phyloP scores from a whole-genome alignment of 2,797 vertebrate genomes.

The Selene dorsalis region DNA sequence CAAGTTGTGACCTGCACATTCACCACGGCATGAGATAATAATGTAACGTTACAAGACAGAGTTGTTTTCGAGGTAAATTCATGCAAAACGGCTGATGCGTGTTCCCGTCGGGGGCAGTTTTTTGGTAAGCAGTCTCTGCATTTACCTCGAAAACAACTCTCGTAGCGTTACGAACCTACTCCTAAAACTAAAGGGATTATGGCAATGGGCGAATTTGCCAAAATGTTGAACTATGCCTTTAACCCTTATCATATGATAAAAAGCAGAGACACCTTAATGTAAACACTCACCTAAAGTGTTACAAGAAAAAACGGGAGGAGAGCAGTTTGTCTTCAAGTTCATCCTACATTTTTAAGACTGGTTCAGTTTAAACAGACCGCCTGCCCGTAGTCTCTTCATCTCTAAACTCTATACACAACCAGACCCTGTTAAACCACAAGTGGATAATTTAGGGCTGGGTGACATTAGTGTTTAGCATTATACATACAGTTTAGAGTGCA shows the following conservation, averaged over 20 bases:
- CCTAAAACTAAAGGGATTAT: no score
- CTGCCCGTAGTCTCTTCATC: neutral
- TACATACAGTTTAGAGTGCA: neutral
- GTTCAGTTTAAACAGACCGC: constrained; percentile 21
- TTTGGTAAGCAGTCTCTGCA: no score
- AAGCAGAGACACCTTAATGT: constrained; percentile 11
- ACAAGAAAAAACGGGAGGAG: constrained; percentile 8
- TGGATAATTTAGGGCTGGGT: neutral
- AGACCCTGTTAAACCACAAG: neutral
- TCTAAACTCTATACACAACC: constrained; percentile 6
- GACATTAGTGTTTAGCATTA: neutral
- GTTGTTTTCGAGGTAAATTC: no score
- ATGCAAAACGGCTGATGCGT: no score
- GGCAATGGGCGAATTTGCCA: no score
- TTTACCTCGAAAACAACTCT: no score
- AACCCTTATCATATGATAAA: neutral
- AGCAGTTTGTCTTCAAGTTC: constrained; percentile 12
- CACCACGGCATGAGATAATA: no score
- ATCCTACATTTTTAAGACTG: constrained; percentile 9
- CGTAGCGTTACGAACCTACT: no score
- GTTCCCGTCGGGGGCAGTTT: no score
- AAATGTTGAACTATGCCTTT: no score
- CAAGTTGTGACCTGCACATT: no score
- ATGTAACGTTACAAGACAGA: no score
- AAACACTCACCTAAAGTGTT: constrained; percentile 6